A percentile compares a stretch with the other conserved stretches of the same genome.
Conservation (phyloP, 2,888 invertebrate species). For the Polyommatus iphigenia region DNA sequence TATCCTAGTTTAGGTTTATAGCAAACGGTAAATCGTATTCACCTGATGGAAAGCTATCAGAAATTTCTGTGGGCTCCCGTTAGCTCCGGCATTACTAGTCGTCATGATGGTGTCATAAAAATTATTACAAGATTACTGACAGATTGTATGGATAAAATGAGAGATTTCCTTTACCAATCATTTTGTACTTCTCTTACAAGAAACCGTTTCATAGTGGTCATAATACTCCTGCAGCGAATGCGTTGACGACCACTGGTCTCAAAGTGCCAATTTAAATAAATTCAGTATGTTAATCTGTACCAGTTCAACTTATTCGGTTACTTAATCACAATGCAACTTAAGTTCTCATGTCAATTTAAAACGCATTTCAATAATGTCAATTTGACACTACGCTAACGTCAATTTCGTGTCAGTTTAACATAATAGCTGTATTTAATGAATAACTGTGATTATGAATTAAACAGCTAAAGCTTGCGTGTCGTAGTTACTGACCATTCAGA, state of each 20-base stretch:
- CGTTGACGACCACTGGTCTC: no score
- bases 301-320: no score
- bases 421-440: background rate
- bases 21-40: background rate
- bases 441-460: constrained; percentile 4
- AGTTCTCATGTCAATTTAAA: background rate
- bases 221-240: no score
- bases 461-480: background rate
- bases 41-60: no score
- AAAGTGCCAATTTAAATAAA: no score
- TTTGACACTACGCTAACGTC: background rate
- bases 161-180: no score
- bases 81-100: background rate
- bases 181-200: no score
- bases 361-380: background rate
- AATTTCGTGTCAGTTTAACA: background rate
- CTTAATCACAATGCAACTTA: background rate
- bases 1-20: background rate
- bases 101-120: background rate
- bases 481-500: background rate
- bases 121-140: background rate
- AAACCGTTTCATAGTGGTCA: no score
- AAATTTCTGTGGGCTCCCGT: background rate
- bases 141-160: background rate
- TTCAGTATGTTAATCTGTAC: no score